Conservation (phyloP, 2,113 vertebrate genomes). For the Cnemophilus loriae region DNA sequence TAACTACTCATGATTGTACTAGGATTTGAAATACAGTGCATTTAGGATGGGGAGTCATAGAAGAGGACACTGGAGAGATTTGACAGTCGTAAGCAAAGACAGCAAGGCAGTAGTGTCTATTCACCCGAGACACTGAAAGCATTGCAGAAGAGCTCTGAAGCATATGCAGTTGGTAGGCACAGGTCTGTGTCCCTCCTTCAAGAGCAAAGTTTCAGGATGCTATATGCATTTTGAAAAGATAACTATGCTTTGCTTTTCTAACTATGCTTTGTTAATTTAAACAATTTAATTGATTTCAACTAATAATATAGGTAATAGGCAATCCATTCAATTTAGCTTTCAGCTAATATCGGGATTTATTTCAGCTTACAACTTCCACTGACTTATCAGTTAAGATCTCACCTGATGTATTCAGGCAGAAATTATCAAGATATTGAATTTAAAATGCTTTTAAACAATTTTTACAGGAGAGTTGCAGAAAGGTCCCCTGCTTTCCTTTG, state of each 20-base stretch:
- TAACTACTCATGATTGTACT: not conserved
- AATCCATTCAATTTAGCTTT: not conserved
- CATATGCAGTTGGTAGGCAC: fast-evolving
- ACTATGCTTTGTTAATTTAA: not conserved
- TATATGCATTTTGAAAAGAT: not conserved
- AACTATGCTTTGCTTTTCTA: not conserved
- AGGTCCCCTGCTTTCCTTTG: not conserved
- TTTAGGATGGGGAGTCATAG: not conserved
- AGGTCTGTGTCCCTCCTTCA: not conserved
- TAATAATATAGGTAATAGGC: not conserved
- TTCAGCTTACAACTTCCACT: not conserved
- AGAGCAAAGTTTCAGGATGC: not conserved
- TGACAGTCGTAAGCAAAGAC: not conserved
- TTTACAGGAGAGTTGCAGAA: not conserved
- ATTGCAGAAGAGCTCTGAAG: not conserved
- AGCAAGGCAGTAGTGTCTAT: not conserved
- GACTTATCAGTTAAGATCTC: not conserved
- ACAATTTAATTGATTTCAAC: not conserved
- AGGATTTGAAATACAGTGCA: not conserved
- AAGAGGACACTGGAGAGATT: not conserved
- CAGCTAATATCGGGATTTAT: not conserved
- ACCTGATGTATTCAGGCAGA: not conserved
- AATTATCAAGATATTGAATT: not conserved
- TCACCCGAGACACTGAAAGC: not conserved
- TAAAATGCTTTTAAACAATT: not conserved